These are phyloP conservation scores for Bombus huntii DNA, from an alignment of 1,140 invertebrate genomes.

Conservation along the genomic window DNA sequence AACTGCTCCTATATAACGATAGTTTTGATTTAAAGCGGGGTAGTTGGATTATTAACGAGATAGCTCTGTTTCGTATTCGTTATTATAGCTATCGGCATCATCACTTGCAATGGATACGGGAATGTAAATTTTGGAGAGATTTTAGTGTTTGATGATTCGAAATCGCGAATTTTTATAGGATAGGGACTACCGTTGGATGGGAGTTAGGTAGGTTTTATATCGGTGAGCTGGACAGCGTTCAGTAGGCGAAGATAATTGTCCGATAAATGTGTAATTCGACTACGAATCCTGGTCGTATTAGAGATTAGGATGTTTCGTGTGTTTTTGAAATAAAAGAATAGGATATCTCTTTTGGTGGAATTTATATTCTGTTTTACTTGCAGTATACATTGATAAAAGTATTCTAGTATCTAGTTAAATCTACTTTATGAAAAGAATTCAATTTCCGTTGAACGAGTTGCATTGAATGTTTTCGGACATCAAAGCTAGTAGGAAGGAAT, in stretches of 20 bases:
- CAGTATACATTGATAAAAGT: too few species aligned
- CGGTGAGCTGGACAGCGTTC: background rate
- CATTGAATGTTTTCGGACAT: background rate
- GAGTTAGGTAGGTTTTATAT: background rate
- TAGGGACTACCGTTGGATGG: background rate
- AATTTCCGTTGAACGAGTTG: too few species aligned
- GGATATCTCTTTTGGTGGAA: too few species aligned
- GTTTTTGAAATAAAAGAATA: too few species aligned
- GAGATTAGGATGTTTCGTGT: too few species aligned
- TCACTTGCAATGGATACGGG: background rate
- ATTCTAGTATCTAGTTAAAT: too few species aligned
- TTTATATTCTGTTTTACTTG: too few species aligned
- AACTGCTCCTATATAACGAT: background rate
- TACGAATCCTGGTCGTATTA: background rate
- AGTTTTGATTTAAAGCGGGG: background rate
- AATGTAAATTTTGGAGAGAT: background rate
- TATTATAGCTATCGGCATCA: background rate
- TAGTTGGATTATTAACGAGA: conserved; percentile 4
- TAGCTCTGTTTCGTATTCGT: background rate
- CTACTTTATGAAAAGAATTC: too few species aligned
- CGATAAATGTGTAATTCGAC: background rate
- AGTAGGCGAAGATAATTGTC: background rate
- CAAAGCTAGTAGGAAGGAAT: background rate
- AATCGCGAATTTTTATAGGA: background rate
- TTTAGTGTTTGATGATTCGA: background rate